Conservation (phyloP, 2,113 vertebrate species). For the Ailurus styani region DNA sequence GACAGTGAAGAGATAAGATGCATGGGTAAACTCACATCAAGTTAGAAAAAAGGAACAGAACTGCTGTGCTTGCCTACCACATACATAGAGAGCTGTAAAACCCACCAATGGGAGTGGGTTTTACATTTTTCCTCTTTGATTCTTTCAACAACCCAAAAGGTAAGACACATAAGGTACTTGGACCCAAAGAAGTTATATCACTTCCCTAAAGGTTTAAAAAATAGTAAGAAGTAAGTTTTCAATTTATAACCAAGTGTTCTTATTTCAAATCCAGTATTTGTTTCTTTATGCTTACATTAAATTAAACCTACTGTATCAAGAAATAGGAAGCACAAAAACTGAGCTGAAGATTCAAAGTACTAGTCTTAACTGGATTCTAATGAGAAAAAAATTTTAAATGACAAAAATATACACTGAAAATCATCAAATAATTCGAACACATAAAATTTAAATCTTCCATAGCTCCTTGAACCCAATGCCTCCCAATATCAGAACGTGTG, state of each 20-base stretch:
- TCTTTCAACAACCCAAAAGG: background rate
- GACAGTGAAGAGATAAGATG: conserved; percentile 59
- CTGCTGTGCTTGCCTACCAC: background rate
- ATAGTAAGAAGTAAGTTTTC: background rate
- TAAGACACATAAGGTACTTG: background rate
- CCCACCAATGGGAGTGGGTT: background rate
- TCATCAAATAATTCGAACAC: background rate
- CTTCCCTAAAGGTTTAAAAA: conserved; percentile 5
- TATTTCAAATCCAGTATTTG: background rate
- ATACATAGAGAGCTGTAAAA: background rate
- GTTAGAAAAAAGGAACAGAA: conserved; percentile 44
- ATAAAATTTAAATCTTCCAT: conserved; percentile 16
- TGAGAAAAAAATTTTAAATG: background rate
- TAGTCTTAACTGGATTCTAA: background rate
- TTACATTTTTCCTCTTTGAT: background rate
- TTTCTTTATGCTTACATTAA: conserved; percentile 15
- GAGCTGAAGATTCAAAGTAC: background rate
- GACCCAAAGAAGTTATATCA: background rate
- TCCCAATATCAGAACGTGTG: background rate
- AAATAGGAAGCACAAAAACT: background rate
- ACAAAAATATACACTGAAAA: background rate
- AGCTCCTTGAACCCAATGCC: background rate
- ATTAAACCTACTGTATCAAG: background rate
- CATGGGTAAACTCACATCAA: conserved; percentile 57
- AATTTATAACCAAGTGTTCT: background rate